phyloP scores from a whole-genome alignment of 2,888 invertebrate species.

The Dusona sp. region DNA sequence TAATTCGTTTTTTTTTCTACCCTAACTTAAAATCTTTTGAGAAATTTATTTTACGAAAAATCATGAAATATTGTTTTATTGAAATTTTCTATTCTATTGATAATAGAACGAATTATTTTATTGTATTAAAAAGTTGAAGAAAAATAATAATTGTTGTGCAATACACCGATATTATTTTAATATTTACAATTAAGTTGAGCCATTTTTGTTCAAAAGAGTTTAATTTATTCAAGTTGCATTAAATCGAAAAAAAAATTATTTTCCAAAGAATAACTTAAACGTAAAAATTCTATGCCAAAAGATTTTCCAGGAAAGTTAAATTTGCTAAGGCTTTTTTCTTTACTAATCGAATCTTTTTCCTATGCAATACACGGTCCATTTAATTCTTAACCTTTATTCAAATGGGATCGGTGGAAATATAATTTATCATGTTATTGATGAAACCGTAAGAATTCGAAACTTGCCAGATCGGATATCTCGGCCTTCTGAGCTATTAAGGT shows the following conservation, averaged over 20 bases:
- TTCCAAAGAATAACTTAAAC: no score
- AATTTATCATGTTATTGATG: conserved; percentile 2
- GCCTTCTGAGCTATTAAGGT: conserved; percentile 24
- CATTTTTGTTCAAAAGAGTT: no score
- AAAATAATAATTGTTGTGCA: no score
- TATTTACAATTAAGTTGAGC: no score
- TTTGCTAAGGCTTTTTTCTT: neutral
- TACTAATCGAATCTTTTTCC: neutral
- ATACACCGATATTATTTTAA: no score
- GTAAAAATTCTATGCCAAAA: neutral
- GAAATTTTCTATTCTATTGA: no score
- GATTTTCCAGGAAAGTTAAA: neutral
- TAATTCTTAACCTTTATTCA: neutral
- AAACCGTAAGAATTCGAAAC: conserved; percentile 4
- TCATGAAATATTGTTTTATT: neutral
- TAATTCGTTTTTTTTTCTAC: neutral
- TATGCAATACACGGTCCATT: neutral
- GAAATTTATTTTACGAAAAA: neutral
- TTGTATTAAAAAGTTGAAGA: no score
- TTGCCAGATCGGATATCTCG: conserved; percentile 7
- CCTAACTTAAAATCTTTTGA: neutral
- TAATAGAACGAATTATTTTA: no score
- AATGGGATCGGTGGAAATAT: neutral
- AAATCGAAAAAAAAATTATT: no score
- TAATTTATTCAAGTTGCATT: no score